Percentiles rank a stretch among this genome's conserved stretches.
Evolutionary conservation across 2,113 vertebrate genomes (phyloP).

Genomic region (Mobula birostris): DNA sequence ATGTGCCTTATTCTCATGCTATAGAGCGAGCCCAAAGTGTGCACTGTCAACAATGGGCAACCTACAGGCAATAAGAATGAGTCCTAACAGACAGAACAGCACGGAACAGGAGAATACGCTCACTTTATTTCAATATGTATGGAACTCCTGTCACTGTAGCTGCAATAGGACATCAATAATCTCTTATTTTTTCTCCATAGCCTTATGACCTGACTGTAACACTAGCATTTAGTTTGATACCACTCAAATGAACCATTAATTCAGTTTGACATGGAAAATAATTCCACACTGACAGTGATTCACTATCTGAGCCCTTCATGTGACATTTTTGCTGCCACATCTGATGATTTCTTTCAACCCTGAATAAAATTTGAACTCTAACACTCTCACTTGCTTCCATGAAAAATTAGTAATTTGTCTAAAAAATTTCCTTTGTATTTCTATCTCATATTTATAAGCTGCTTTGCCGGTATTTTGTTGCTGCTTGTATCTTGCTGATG

Average conservation of each 20-base stretch:
- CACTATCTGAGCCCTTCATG: not conserved
- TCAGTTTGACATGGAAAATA: conserved; percentile 11
- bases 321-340: not conserved
- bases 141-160: not conserved
- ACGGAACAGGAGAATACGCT: not conserved
- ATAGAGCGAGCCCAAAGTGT: not conserved
- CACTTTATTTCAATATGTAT: not conserved
- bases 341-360: not conserved
- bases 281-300: not conserved
- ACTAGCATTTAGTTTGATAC: not conserved
- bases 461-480: not conserved
- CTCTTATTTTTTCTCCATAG: not conserved
- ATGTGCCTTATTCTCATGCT: not conserved
- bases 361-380: not conserved
- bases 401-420: not conserved
- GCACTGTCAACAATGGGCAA: not conserved
- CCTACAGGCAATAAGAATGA: not conserved
- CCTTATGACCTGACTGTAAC: not conserved
- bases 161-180: not conserved
- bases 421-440: not conserved
- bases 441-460: not conserved
- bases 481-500: not conserved
- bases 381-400: not conserved
- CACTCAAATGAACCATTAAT: conserved; percentile 21
- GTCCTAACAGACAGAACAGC: not conserved